Evolutionary conservation across 2,888 invertebrate genomes (phyloP).

Genomic region (Drosophila neonasuta): DNA sequence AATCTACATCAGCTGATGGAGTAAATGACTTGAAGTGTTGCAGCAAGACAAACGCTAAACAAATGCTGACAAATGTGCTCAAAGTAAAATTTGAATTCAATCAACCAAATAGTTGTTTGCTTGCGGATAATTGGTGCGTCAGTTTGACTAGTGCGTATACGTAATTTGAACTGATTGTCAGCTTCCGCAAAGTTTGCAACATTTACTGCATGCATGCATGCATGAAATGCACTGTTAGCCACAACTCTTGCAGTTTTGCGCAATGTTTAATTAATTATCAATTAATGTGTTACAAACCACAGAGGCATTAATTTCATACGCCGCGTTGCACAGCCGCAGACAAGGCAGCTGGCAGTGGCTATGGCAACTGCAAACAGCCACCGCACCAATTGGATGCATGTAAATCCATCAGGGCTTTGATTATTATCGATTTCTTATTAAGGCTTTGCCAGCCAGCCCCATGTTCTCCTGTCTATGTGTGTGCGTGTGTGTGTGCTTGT

Average conservation of each 20-base stretch:
- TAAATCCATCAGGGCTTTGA: slow-evolving; percentile 49
- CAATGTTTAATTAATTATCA: slow-evolving; percentile 76
- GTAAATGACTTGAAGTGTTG: not conserved
- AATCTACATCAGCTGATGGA: slow-evolving; percentile 8
- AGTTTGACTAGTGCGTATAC: slow-evolving; percentile 32
- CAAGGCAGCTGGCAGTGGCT: slow-evolving; percentile 15
- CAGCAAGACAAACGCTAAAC: not conserved
- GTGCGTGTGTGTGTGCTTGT: not conserved
- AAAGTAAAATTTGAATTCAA: not conserved
- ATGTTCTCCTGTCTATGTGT: slow-evolving; percentile 1
- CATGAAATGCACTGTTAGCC: slow-evolving; percentile 53
- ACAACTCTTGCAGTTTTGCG: slow-evolving; percentile 57
- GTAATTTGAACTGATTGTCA: slow-evolving; percentile 38
- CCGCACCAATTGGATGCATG: slow-evolving; percentile 32
- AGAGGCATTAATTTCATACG: slow-evolving; percentile 73
- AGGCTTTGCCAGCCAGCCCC: slow-evolving; percentile 14
- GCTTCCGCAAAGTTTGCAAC: slow-evolving; percentile 22
- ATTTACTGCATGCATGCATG: slow-evolving; percentile 15
- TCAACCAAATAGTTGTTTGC: not conserved
- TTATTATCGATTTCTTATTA: slow-evolving; percentile 69
- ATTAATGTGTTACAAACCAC: slow-evolving; percentile 74
- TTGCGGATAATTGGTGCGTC: not conserved
- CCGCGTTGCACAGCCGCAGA: slow-evolving; percentile 69
- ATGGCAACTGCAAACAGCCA: slow-evolving; percentile 23
- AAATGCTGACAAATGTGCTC: no score